These are phyloP conservation scores for Sanderia malayensis DNA, from an alignment of 30 jellyfish, hydroid and myxozoan genomes.

Conservation along the genomic window DNA sequence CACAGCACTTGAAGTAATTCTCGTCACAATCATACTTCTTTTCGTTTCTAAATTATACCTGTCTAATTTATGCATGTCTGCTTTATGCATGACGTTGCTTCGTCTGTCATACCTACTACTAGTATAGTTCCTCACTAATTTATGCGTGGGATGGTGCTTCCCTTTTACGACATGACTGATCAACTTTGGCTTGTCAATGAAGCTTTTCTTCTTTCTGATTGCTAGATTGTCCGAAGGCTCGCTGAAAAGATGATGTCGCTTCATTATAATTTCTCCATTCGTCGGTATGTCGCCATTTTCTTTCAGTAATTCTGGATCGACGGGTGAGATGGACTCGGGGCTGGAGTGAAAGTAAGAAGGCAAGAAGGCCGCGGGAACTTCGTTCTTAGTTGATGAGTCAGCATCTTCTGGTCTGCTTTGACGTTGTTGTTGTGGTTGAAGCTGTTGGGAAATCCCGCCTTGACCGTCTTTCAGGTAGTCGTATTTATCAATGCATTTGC, in stretches of 20 bases:
- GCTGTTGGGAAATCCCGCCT: neutral
- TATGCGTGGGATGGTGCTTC: neutral
- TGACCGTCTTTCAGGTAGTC: constrained; percentile 40
- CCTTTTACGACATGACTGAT: neutral
- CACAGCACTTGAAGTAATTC: constrained; percentile 65
- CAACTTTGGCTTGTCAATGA: neutral
- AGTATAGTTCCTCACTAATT: neutral
- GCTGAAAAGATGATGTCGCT: too few species aligned
- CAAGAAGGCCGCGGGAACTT: neutral
- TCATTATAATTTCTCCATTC: too few species aligned
- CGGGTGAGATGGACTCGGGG: constrained; percentile 33
- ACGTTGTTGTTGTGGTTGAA: too few species aligned
- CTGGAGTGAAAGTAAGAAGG: constrained; percentile 28
- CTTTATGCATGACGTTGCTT: neutral
- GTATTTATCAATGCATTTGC: constrained; percentile 75
- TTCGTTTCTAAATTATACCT: neutral
- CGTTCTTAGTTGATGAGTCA: neutral
- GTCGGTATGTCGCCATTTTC: constrained; percentile 25
- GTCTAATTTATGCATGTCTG: neutral
- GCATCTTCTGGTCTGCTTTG: too few species aligned
- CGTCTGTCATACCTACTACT: neutral
- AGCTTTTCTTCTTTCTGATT: constrained; percentile 13
- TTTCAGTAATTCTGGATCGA: constrained; percentile 38
- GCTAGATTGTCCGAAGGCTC: neutral
- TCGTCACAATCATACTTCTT: constrained; percentile 5